These are phyloP conservation scores for Sebastiscus albofasciatus DNA, from an alignment of 2,797 vertebrate genomes.

Conservation along the genomic window DNA sequence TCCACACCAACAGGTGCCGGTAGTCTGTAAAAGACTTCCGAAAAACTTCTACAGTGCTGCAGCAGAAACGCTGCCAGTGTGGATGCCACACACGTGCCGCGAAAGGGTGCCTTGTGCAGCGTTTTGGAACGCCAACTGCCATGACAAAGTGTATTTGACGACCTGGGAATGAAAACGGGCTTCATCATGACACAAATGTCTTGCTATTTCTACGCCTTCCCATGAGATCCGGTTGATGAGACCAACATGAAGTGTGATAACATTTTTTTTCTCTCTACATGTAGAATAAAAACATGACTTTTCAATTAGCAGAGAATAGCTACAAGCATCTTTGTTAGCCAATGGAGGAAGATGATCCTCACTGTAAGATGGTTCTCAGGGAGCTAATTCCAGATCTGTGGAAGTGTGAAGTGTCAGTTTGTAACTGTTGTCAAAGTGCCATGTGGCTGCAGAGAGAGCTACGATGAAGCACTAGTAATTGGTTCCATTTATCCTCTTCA, in stretches of 20 bases:
- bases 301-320: constrained; percentile 6
- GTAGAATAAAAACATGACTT: neutral
- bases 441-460: constrained; percentile 29
- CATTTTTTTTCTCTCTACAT: neutral
- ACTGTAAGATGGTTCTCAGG: constrained; percentile 8
- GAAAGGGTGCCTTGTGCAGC: too few species aligned
- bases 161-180: too few species aligned
- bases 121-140: too few species aligned
- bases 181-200: too few species aligned
- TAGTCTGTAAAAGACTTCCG: too few species aligned
- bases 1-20: too few species aligned
- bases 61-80: too few species aligned
- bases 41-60: too few species aligned
- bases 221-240: neutral
- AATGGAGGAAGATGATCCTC: constrained; percentile 22
- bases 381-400: constrained; percentile 44
- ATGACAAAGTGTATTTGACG: too few species aligned
- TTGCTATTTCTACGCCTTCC: too few species aligned
- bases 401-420: constrained; percentile 36
- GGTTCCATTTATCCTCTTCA: constrained; percentile 63
- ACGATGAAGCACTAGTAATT: constrained; percentile 53
- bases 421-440: constrained; percentile 42
- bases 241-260: neutral
- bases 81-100: too few species aligned
- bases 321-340: neutral